Evolutionary conservation across 2,113 vertebrate species (phyloP), one percentile per base, ranked within the genome.

Genomic region (Haliaeetus leucogaster): DNA sequence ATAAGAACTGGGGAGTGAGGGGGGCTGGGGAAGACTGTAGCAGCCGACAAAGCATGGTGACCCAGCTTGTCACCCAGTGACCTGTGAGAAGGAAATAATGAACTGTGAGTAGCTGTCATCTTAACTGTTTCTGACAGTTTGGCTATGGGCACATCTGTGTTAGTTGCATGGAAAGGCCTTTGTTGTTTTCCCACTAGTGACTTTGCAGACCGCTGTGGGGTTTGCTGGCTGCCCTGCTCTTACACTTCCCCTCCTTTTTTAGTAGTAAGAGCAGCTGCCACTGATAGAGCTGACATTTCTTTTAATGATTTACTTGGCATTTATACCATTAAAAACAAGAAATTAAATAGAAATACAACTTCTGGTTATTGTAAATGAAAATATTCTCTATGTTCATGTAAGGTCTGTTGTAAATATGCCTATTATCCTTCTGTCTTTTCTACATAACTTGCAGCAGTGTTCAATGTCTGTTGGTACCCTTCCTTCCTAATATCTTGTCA

Each of bases 21-120:
- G 85, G 82, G 52, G 86, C 53, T 90, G 92, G 97, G 97, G 97
- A 96, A 95, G 97, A 98, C 96, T 97, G 98, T 91, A 98, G 97
- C 98, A 98, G 98, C 97, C 98, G 93, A 98, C 98, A 98, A 98
- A 99, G 99, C 98, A 98, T 94, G 97, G 98, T 99, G 99, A 99
- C 99, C 99, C 98, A 98, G 99, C 99, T 98, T 99, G 99, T 99
- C 99, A 99, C 98, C 99, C 99, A 98, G 98, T 99, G 99, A 99
- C 99, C 99, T 99, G 99, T 99, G 99, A 99, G 99, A 99, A 98
- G 99, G 99, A 99, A 99, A 99, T 99, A 99, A 99, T 99, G 99
- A 99, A 99, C 99, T 99, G 99, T 99, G 99, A 99, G 99, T 99
- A 98, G 98, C 98, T 99, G 98, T 99, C 99, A 99, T 98, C 98